Evolutionary conservation across 2,113 vertebrate genomes (phyloP), one percentile per base, ranked within the genome.

Genomic region (Semicossyphus pulcher): DNA sequence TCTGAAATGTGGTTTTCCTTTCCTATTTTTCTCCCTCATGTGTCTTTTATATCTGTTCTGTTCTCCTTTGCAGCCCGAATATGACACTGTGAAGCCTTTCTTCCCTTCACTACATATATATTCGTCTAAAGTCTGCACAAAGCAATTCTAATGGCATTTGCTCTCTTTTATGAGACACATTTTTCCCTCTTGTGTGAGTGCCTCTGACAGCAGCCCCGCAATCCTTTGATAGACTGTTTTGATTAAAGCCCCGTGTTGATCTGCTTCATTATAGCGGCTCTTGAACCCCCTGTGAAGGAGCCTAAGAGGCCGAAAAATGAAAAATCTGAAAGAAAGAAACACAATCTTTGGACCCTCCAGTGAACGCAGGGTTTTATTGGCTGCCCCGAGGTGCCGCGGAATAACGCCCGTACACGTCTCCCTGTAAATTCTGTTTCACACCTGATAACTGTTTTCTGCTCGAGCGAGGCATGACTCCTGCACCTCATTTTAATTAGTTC

Each of bases 151-250:
- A 74, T 75, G 69, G 60, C 74, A 68, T 41, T 61, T 44, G 56
- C 73, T 49, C 57, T 62, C 39, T 53, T 41, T 74, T 79, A 72
- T 68, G 25, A 67, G 68, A 75, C 37, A 29, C 18, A 20, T 57
- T 47, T 63, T 44, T 31, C 48, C 51, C 51, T 36, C 66, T 42
- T 5, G 12, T 74, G 44, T 34, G 63, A 78, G 26, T 15, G 36
- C 64, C 36, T 72, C 60, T 71, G 79, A 69, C 83, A 72, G 78
- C 71, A 73, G 60, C 67, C 61, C 57, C 39, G 7, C 51, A 75
- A 34, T 60, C 49, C 70, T 81, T 75, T 88, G 80, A 85, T 78
- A 37, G 71, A 86, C 75, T 68, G 78, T 73, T 91, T 84, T 80
- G 81, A 89, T 88, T 78, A 88, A 85, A 78, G 72, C 51, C 56